Percentiles rank a stretch among this genome's conserved stretches.
Conservation (phyloP, 2,113 vertebrate genomes). For the Enhydra lutris region DNA sequence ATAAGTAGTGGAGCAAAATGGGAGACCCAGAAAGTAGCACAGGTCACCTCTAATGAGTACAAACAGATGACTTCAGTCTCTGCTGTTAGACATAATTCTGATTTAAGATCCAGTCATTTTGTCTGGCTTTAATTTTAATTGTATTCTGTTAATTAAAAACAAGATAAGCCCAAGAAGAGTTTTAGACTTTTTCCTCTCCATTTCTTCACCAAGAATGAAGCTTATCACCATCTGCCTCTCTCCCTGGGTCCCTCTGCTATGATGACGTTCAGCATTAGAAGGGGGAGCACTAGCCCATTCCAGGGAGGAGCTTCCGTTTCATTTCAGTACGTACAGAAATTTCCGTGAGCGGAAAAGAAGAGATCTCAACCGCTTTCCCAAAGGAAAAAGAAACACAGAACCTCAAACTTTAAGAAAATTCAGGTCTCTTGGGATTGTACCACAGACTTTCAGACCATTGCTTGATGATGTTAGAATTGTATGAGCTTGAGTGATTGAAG, state of each 20-base stretch:
- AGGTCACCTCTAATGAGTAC: conserved; percentile 51
- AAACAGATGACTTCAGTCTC: conserved; percentile 2
- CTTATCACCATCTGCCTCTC: background rate
- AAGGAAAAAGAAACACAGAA: background rate
- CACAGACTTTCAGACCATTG: background rate
- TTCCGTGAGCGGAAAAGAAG: conserved; percentile 14
- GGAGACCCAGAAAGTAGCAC: background rate
- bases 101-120: conserved; percentile 71
- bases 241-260: background rate
- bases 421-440: background rate
- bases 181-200: conserved; percentile 44
- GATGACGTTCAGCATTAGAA: conserved; percentile 25
- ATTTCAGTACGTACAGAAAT: conserved; percentile 22
- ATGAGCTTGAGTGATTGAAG: background rate
- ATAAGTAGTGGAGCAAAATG: conserved; percentile 22
- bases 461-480: background rate
- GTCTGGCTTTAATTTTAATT: conserved; percentile 75
- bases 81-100: conserved; percentile 57
- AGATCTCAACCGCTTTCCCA: background rate
- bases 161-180: conserved; percentile 56
- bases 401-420: background rate
- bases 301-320: conserved; percentile 61
- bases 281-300: background rate
- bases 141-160: conserved; percentile 70
- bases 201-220: conserved; percentile 24